Percentiles rank a stretch among this genome's conserved stretches.
Conservation (phyloP, 2,888 invertebrate genomes). For the Parasteatoda lunata region DNA sequence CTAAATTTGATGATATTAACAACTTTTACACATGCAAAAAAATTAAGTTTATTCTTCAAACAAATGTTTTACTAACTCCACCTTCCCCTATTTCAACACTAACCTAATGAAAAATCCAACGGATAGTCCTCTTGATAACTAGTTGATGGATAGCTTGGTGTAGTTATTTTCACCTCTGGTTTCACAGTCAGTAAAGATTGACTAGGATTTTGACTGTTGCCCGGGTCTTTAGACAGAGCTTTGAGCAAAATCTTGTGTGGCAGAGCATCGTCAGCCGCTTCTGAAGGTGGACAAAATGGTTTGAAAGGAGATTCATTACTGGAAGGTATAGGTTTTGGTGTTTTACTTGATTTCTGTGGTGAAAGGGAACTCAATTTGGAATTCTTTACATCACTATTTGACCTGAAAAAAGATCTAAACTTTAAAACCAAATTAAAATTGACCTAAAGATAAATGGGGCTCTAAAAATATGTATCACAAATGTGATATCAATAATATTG, state of each 20-base stretch:
- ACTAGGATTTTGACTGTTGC: conserved; percentile 11
- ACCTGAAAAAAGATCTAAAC: no score
- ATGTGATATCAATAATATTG: no score
- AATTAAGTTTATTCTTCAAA: not conserved
- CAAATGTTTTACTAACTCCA: not conserved
- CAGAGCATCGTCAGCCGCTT: not conserved
- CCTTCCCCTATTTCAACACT: not conserved
- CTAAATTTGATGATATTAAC: not conserved
- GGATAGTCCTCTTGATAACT: conserved; percentile 20
- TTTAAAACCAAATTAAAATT: no score
- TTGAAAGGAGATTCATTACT: conserved; percentile 22
- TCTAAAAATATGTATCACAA: no score
- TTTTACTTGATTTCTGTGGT: conserved; percentile 9
- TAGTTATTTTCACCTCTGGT: conserved; percentile 27
- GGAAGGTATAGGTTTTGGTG: conserved; percentile 8
- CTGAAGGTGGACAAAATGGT: not conserved
- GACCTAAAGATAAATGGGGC: no score
- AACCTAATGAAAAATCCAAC: conserved; percentile 1
- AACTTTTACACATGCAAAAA: not conserved
- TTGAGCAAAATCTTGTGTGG: conserved; percentile 7
- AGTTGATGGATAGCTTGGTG: conserved; percentile 8
- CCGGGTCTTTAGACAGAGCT: not conserved
- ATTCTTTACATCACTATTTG: no score
- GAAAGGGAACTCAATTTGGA: not conserved
- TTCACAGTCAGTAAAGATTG: conserved; percentile 31